Evolutionary conservation across 1,140 invertebrate genomes (phyloP), one percentile per base, ranked within the genome.

Genomic region (Muscidifurax raptorellus): DNA sequence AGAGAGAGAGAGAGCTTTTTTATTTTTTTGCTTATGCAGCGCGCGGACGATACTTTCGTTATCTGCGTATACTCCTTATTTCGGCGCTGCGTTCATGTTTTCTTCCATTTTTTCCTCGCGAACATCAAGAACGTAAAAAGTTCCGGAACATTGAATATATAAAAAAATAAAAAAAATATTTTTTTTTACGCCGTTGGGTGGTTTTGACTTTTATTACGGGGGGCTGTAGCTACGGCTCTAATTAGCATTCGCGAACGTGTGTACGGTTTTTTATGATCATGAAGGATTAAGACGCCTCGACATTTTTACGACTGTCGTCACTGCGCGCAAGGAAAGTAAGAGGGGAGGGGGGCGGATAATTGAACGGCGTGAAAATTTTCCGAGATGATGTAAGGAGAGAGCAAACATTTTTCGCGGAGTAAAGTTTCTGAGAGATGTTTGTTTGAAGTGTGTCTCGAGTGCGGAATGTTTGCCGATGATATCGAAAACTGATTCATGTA

Each of bases 401-500:
- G 18, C 13, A 52, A 52, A 52, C 13, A 52, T 52, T 52, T 52
- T 52, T 52, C 47, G 36, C 36, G 36, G 36, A 10, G 10, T 40
- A 9, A 40, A 40, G 7, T 40, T 40, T 40, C 36, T 10, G 36
- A 7, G 36, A 5, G 36, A 40, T 40, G 10, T 40, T 40, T 40
- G 36, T 40, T 40, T 40, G 36, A 40, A 40, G 36, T 40, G 36
- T 40, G 36, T 40, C 36, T 9, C 4, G 32, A 40, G 36, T 9
- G 36, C 7, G 36, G 36, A 44, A 12, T 75, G 32, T 47, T 75
- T 75, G 25, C 25, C 30, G 25, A 47, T 72, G 79, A 30, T 22
- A 81, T 72, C 67, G 67, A 82, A 82, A 82, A 75, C 47, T 82
- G 44, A 74, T 82, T 75, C 40, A 74, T 64, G 36, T 75, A 82